These are phyloP conservation scores for Pleuronectes platessa DNA, from an alignment of 2,113 vertebrate species.

Conservation along the genomic window DNA sequence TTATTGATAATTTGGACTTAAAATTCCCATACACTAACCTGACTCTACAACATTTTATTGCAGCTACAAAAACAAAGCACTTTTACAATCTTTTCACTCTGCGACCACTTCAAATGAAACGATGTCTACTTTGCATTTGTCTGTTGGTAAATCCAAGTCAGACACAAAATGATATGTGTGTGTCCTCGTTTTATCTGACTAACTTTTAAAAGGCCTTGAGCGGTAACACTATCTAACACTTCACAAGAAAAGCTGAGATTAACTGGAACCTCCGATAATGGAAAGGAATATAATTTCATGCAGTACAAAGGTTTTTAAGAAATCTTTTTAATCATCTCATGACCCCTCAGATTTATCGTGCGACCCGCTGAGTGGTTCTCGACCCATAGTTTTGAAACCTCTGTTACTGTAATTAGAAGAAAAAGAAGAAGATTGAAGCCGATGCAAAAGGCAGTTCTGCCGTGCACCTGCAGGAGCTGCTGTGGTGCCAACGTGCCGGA, in stretches of 20 bases:
- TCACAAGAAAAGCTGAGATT: background rate
- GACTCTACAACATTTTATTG: background rate
- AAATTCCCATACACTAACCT: background rate
- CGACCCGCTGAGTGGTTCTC: background rate
- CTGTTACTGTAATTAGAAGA: slow-evolving; percentile 37
- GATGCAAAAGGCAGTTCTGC: slow-evolving; percentile 7
- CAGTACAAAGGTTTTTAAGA: background rate
- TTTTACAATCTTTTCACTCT: background rate
- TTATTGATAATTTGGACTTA: background rate
- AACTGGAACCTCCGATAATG: background rate
- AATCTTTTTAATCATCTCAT: slow-evolving; percentile 17
- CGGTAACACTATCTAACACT: background rate
- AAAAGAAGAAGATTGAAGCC: background rate
- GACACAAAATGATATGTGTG: background rate
- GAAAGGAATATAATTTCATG: background rate
- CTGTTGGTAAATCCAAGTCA: background rate
- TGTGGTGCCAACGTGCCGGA: slow-evolving; percentile 57
- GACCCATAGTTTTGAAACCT: background rate
- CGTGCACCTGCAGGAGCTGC: slow-evolving; percentile 62
- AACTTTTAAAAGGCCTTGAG: slow-evolving; percentile 4
- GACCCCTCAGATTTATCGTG: slow-evolving; percentile 17
- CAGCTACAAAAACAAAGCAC: background rate
- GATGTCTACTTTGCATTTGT: background rate
- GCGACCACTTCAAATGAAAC: no score
- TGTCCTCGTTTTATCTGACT: background rate